Conservation (phyloP, 2,797 vertebrate genomes). For the Falco naumanni region DNA sequence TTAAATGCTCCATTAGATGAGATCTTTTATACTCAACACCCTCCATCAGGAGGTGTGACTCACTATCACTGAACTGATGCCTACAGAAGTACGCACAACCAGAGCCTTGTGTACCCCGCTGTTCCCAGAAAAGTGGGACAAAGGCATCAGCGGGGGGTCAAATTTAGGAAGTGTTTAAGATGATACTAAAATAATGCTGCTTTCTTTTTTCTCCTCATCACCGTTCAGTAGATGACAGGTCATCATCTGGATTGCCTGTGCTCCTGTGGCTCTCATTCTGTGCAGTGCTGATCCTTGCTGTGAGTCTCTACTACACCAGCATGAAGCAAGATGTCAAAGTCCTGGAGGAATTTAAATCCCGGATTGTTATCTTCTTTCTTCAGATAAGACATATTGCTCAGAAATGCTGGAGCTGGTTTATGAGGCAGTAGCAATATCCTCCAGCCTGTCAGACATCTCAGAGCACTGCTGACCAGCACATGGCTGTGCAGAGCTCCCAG, state of each 20-base stretch:
- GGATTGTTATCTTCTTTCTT: conserved; percentile 82
- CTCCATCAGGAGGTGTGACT: conserved; percentile 22
- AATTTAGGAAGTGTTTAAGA: conserved; percentile 16
- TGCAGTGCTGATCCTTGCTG: conserved; percentile 82
- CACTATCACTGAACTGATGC: conserved; percentile 2
- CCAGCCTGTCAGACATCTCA: background rate
- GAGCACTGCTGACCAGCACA: background rate
- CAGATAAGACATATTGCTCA: conserved; percentile 84
- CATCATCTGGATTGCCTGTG: conserved; percentile 79
- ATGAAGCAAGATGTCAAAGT: conserved; percentile 76
- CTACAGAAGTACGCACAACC: background rate
- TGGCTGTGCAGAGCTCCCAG: background rate
- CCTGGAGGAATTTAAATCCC: conserved; percentile 87
- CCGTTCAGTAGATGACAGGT: conserved; percentile 77
- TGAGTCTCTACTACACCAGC: conserved; percentile 85
- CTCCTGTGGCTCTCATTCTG: conserved; percentile 85
- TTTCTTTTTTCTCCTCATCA: conserved; percentile 10
- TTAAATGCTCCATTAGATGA: conserved; percentile 55
- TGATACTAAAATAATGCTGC: background rate
- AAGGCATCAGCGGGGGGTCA: background rate
- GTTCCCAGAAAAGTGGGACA: conserved; percentile 29
- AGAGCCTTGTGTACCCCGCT: background rate
- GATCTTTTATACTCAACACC: conserved; percentile 20
- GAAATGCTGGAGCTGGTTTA: conserved; percentile 88
- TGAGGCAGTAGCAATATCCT: conserved; percentile 80